These are phyloP conservation scores for Acrocyrtus sp. DNA, from an alignment of 2,888 invertebrate genomes.

Conservation along the genomic window DNA sequence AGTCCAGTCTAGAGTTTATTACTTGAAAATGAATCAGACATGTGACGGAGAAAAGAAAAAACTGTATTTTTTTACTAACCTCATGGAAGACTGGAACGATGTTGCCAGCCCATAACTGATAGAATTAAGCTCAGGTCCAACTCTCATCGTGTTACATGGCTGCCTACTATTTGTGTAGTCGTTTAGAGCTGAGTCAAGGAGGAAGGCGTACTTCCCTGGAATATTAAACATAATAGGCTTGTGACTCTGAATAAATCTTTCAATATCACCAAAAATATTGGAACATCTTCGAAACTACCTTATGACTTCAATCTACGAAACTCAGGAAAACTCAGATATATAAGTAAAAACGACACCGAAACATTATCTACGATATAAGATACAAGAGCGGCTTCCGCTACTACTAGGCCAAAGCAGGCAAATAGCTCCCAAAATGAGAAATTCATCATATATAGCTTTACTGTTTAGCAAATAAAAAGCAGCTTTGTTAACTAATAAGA, in stretches of 20 bases:
- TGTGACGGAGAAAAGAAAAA: slow-evolving; percentile 5
- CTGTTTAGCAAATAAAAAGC: no score
- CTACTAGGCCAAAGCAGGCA: no score
- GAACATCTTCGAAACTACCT: background rate
- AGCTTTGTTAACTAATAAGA: background rate
- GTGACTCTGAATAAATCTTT: no score
- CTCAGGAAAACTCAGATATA: background rate
- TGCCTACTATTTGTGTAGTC: slow-evolving; percentile 86
- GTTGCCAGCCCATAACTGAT: slow-evolving; percentile 97
- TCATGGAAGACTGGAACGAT: slow-evolving; percentile 88
- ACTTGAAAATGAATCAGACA: slow-evolving; percentile 3
- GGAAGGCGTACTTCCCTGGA: slow-evolving; percentile 74
- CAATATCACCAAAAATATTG: no score
- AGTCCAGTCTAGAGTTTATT: background rate
- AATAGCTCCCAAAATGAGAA: no score
- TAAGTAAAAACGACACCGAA: no score
- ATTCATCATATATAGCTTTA: no score
- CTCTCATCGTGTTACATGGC: slow-evolving; percentile 95
- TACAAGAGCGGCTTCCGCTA: no score
- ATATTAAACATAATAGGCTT: slow-evolving; percentile 20
- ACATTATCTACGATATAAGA: no score
- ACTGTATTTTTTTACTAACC: slow-evolving; percentile 71
- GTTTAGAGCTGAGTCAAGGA: slow-evolving; percentile 76
- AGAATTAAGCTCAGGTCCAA: slow-evolving; percentile 83
- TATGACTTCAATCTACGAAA: background rate